Conservation (phyloP, 2,888 invertebrate species). For the Sinelater perroti region DNA sequence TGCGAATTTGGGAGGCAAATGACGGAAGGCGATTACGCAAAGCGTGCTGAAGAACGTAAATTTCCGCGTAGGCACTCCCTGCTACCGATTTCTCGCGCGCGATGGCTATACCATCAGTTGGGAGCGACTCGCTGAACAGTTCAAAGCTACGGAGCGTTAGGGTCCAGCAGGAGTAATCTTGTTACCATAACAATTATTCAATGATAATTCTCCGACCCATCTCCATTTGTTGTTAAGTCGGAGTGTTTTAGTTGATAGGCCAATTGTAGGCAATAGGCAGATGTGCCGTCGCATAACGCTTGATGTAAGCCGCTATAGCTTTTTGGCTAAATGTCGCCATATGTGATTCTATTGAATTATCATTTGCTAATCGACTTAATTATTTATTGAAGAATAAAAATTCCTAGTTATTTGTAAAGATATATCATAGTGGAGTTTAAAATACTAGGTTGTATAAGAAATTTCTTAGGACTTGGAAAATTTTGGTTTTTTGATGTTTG, state of each 20-base stretch:
- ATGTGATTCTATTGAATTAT: too few species aligned
- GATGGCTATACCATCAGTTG: background rate
- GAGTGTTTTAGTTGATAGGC: conserved; percentile 23
- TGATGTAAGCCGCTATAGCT: too few species aligned
- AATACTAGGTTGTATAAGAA: too few species aligned
- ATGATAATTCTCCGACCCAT: conserved; percentile 28
- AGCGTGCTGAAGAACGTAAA: background rate
- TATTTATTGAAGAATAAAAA: too few species aligned
- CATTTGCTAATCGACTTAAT: too few species aligned
- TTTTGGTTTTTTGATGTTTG: too few species aligned
- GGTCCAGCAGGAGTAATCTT: conserved; percentile 26
- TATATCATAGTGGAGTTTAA: too few species aligned
- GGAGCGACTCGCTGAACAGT: background rate
- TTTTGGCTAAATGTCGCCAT: too few species aligned
- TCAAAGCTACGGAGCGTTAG: conserved; percentile 8
- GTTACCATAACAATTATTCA: conserved; percentile 35
- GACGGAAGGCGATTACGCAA: conserved; percentile 1
- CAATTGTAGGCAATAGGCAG: conserved; percentile 24
- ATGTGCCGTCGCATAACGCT: background rate
- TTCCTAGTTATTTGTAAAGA: too few species aligned
- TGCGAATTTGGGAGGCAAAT: background rate
- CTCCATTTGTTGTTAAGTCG: conserved; percentile 21
- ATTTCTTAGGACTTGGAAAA: too few species aligned
- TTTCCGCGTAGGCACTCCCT: background rate
- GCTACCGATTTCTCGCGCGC: conserved; percentile 1